Base-by-base conservation (phyloP, 1,140 invertebrate species). In the Diachasma alloeum region DNA sequence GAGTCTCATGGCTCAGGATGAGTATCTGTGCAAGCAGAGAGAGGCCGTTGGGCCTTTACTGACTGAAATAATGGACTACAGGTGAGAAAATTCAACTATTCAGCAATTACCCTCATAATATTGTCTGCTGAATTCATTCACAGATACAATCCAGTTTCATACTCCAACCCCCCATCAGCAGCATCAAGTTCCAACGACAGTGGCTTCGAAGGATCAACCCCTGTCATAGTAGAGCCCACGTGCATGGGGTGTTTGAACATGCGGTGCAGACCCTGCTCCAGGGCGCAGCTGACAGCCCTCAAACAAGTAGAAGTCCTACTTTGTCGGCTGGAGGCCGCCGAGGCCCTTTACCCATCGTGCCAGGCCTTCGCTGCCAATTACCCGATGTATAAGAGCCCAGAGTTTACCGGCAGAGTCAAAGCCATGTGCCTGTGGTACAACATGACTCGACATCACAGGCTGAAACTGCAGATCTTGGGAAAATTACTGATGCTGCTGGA, bases 361-460 rank as follows among this genome's bases (percentile, higher is more conserved):
- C 93, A 93, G 79, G 94, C 94, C 24, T 94, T 97, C 86, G 93
- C 92, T 0, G 84, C 89, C 9, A 91, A 95, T 72, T 95, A 95
- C 90, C 93, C 94, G 1, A 86, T 94, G 5, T 96, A 95, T 82
- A 92, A 91, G 76, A 92, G 92, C 78, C 82, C 90, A 24, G 90
- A 92, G 72, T 96, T 96, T 85, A 91, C 91, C 11, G 91, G 90
- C 0, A 90, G 93, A 81, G 91, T 95, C 6, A 94, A 92, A 84
- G 94, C 95, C 5, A 93, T 98, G 91, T 96, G 94, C 84, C 89
- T 97, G 4, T 98, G 96, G 96, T 96, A 95, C 83, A 98, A 97
- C 86, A 95, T 96, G 87, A 96, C 94, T 0, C 93, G 92, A 84
- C 94, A 96, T 83, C 93, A 96, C 86, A 92, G 94, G 78, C 90